Evolutionary conservation across 2,888 invertebrate species (phyloP).

Genomic region (Osmoderma eremita): DNA sequence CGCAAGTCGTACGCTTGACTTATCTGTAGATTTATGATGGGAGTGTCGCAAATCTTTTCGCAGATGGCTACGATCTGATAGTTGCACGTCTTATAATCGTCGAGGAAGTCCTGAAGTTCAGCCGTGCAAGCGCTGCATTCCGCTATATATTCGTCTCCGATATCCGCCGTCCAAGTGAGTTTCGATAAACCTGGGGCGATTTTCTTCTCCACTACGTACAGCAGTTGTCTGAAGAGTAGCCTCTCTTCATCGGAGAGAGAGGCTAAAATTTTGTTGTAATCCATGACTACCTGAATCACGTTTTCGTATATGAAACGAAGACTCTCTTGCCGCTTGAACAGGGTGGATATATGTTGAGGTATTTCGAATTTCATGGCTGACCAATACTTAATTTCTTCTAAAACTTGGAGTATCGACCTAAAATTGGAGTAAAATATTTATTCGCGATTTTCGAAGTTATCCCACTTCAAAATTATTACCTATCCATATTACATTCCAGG

Average conservation of each 20-base stretch:
- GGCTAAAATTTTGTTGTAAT: conserved; percentile 81
- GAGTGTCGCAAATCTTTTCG: conserved; percentile 77
- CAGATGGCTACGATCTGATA: conserved; percentile 75
- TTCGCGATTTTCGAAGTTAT: not conserved
- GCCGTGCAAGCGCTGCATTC: conserved; percentile 75
- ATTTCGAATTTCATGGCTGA: conserved; percentile 75
- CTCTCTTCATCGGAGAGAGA: conserved; percentile 82
- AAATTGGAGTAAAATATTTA: conserved; percentile 45
- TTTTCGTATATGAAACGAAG: conserved; percentile 75
- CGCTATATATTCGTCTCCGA: conserved; percentile 76
- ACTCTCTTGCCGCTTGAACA: conserved; percentile 70
- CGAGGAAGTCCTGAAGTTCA: conserved; percentile 80
- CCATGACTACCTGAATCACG: conserved; percentile 76
- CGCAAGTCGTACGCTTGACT: conserved; percentile 71
- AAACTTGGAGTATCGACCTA: conserved; percentile 74
- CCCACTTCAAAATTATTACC: conserved; percentile 61
- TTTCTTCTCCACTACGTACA: conserved; percentile 71
- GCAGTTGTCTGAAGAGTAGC: conserved; percentile 79
- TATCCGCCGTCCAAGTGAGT: conserved; percentile 78
- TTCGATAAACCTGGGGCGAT: conserved; percentile 78
- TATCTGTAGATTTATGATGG: conserved; percentile 71
- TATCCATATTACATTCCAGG: conserved; percentile 83
- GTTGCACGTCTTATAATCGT: conserved; percentile 86
- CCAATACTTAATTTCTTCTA: conserved; percentile 80
- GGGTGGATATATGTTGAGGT: conserved; percentile 73